These are phyloP conservation scores for Drosophila ironensis DNA, from an alignment of 1,140 invertebrate genomes.

Conservation along the genomic window DNA sequence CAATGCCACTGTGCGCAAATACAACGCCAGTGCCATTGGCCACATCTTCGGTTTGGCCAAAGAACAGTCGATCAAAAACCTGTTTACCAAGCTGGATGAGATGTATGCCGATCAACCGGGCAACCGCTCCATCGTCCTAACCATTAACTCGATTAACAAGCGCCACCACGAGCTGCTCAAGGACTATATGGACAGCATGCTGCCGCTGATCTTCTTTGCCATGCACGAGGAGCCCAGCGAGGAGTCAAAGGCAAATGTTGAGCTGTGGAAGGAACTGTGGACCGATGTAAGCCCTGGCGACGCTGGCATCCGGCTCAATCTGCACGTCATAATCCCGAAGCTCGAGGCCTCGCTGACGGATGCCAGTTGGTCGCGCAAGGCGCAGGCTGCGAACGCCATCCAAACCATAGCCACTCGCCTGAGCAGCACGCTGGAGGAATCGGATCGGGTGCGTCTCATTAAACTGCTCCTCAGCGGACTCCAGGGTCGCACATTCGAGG, in stretches of 20 bases:
- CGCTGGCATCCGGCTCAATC: slow-evolving; percentile 89
- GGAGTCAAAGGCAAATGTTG: slow-evolving; percentile 85
- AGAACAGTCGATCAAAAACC: slow-evolving; percentile 91
- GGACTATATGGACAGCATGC: slow-evolving; percentile 88
- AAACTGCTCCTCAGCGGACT: slow-evolving; percentile 87
- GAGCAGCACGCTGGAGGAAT: slow-evolving; percentile 85
- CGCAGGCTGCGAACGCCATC: slow-evolving; percentile 91
- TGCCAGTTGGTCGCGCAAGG: slow-evolving; percentile 92
- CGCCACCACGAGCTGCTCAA: slow-evolving; percentile 92
- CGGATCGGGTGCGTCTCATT: slow-evolving; percentile 86
- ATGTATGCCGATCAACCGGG: slow-evolving; percentile 91
- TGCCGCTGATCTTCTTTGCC: slow-evolving; percentile 93
- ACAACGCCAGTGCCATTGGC: slow-evolving; percentile 91
- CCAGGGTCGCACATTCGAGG: slow-evolving; percentile 93
- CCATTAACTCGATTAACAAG: slow-evolving; percentile 91
- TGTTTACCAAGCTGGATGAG: slow-evolving; percentile 90
- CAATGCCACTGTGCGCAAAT: slow-evolving; percentile 91
- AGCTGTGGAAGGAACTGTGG: slow-evolving; percentile 95
- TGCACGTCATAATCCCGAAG: slow-evolving; percentile 88
- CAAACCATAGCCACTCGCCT: slow-evolving; percentile 90
- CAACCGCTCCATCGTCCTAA: slow-evolving; percentile 89
- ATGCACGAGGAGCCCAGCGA: slow-evolving; percentile 91
- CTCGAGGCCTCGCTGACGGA: slow-evolving; percentile 88
- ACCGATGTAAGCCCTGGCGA: slow-evolving; percentile 93
- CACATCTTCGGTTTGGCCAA: slow-evolving; percentile 94